Percentiles rank a stretch among this genome's conserved stretches.
Evolutionary conservation across 2,113 vertebrate species (phyloP).

Genomic region (Psilopsiagon aurifrons): DNA sequence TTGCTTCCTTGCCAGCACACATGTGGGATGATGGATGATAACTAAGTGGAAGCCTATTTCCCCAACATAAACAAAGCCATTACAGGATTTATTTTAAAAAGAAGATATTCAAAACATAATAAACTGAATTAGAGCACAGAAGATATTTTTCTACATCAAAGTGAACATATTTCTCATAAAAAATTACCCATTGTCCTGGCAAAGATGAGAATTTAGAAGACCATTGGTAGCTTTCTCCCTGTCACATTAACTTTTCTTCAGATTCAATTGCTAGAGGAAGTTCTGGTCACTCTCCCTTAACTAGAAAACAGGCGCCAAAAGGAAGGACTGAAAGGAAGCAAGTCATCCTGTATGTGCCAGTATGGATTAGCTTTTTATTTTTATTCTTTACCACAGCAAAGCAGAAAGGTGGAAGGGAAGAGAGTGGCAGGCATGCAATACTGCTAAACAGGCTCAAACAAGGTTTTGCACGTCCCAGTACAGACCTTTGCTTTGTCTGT

Average conservation of each 20-base stretch:
- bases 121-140: not conserved
- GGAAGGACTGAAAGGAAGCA: not conserved
- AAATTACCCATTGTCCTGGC: not conserved
- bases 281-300: not conserved
- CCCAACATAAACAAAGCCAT: not conserved
- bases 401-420: not conserved
- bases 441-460: rapidly evolving
- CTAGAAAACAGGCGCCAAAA: not conserved
- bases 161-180: not conserved
- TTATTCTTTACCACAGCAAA: not conserved
- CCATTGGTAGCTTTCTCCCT: not conserved
- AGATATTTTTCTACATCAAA: not conserved
- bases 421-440: not conserved
- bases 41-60: not conserved
- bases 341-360: not conserved
- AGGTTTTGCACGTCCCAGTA: not conserved
- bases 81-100: not conserved
- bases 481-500: not conserved
- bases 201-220: not conserved
- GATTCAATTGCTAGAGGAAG: not conserved
- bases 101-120: not conserved
- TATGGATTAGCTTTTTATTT: not conserved
- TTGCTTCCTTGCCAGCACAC: not conserved
- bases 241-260: not conserved
- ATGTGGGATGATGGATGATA: not conserved